phyloP scores from a whole-genome alignment of 2,113 vertebrate species.

The Eubucco bourcierii region DNA sequence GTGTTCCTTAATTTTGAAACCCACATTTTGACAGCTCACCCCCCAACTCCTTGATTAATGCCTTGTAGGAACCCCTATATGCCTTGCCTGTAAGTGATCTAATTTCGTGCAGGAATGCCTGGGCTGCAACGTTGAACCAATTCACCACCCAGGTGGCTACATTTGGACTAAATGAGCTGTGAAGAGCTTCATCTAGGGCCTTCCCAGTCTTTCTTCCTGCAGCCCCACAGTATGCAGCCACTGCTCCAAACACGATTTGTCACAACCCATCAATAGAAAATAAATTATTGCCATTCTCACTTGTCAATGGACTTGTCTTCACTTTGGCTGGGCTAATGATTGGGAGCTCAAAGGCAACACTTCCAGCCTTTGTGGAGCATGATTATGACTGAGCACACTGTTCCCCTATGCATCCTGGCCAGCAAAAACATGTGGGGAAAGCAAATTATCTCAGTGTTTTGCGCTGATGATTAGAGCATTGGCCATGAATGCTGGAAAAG shows the following conservation, averaged over 20 bases:
- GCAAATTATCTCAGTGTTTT: constrained; percentile 80
- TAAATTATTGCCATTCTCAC: constrained; percentile 93
- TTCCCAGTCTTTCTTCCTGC: constrained; percentile 77
- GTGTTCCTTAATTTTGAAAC: constrained; percentile 70
- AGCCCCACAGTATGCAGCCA: constrained; percentile 77
- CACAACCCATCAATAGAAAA: constrained; percentile 94
- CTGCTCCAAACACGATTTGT: constrained; percentile 88
- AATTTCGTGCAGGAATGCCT: constrained; percentile 82
- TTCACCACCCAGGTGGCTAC: constrained; percentile 94
- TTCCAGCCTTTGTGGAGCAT: constrained; percentile 75
- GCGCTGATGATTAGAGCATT: constrained; percentile 71
- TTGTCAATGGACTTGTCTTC: constrained; percentile 90
- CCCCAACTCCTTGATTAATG: constrained; percentile 83
- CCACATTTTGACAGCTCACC: constrained; percentile 82
- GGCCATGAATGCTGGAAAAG: constrained; percentile 61
- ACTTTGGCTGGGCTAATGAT: constrained; percentile 76
- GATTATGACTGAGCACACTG: constrained; percentile 70
- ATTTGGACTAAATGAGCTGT: constrained; percentile 98
- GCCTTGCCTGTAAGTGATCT: constrained; percentile 86
- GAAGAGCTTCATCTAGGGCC: constrained; percentile 90
- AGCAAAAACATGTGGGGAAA: constrained; percentile 76
- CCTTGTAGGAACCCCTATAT: constrained; percentile 82
- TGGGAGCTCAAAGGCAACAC: constrained; percentile 79
- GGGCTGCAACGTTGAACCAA: constrained; percentile 83
- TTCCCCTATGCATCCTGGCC: constrained; percentile 67